Evolutionary conservation across 2,888 invertebrate species (phyloP).

Genomic region (Dyspetes luteomarginatus): DNA sequence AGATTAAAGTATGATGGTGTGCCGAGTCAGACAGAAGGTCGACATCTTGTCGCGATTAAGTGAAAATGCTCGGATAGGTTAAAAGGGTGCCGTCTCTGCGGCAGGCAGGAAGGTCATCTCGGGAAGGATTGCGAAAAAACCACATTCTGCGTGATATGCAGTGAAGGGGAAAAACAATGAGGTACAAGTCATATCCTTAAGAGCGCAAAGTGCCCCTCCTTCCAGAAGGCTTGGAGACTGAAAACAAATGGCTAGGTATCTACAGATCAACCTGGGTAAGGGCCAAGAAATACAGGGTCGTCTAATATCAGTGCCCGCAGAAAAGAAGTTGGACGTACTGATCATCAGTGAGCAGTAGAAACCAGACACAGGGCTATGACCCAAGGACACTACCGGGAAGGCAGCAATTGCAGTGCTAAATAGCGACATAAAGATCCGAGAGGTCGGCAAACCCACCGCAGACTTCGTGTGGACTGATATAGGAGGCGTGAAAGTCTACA

Average conservation of each 20-base stretch:
- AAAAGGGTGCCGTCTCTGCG: constrained; percentile 56
- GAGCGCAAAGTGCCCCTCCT: constrained; percentile 25
- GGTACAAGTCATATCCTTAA: constrained; percentile 35
- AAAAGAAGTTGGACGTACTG: constrained; percentile 37
- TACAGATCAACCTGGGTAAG: constrained; percentile 64
- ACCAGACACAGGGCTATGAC: constrained; percentile 18
- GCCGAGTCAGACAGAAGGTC: constrained; percentile 53
- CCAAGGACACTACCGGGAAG: constrained; percentile 25
- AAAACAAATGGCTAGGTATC: constrained; percentile 33
- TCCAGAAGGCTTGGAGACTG: constrained; percentile 25
- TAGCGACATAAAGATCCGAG: not conserved
- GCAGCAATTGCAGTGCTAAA: constrained; percentile 50
- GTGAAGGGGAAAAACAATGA: not conserved
- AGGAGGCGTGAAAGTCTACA: constrained; percentile 30
- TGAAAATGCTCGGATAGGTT: constrained; percentile 50
- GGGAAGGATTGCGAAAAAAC: constrained; percentile 41
- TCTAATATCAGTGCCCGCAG: constrained; percentile 38
- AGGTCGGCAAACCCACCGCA: not conserved
- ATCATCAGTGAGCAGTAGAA: constrained; percentile 32
- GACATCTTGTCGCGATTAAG: constrained; percentile 15
- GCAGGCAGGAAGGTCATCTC: constrained; percentile 56
- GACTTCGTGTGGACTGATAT: constrained; percentile 47
- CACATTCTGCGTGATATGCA: constrained; percentile 57
- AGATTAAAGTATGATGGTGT: constrained; percentile 36
- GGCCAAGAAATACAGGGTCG: constrained; percentile 58